Evolutionary conservation across 2,888 invertebrate genomes (phyloP), one percentile per base, ranked within the genome.

Genomic region (Dynastes tityus): DNA sequence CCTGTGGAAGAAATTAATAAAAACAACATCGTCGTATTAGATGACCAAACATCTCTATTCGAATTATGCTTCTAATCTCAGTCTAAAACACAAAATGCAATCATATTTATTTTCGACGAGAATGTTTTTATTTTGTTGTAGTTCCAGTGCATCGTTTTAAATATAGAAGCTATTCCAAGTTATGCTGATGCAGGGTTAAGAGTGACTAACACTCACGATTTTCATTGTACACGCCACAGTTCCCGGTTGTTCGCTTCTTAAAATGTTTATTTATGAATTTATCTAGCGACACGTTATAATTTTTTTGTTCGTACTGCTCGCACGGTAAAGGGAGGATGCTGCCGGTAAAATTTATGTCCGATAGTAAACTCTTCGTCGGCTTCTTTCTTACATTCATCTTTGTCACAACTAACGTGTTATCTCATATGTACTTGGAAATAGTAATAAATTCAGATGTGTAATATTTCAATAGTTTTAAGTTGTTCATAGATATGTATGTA

Each of bases 81-180:
- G 51, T 40, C 45, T 9, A 58, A 55, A 58, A 73, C 58, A 58
- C 40, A 55, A 73, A 73, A 73, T 58, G 77, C 77, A 64, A 70
- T 70, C 64, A 40, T 71, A 53, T 51, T 71, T 70, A 71, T 71
- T 71, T 70, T 63, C 63, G 77, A 71, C 77, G 55, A 32, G 51
- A 45, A 49, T n/a, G 58, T 37, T 70, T 77, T 77, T 70, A 77
- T 77, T 77, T 77, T 77, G 64, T 77, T 71, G 77, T 63, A 71
- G 70, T 71, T 77, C 71, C 71, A 71, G 63, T 71, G 68, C 70
- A 70, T 32, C 70, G 70, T 63, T 77, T 77, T 77, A 77, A 77
- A 77, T 70, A 70, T 77, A 77, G 77, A 77, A 77, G 32, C 77
- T 71, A 77, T 77, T 77, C 71, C 61, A 68, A 61, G 77, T 70